Evolutionary conservation across 2,797 vertebrate genomes (phyloP), one percentile per base, ranked within the genome.

Genomic region (Thalassophryne amazonica): DNA sequence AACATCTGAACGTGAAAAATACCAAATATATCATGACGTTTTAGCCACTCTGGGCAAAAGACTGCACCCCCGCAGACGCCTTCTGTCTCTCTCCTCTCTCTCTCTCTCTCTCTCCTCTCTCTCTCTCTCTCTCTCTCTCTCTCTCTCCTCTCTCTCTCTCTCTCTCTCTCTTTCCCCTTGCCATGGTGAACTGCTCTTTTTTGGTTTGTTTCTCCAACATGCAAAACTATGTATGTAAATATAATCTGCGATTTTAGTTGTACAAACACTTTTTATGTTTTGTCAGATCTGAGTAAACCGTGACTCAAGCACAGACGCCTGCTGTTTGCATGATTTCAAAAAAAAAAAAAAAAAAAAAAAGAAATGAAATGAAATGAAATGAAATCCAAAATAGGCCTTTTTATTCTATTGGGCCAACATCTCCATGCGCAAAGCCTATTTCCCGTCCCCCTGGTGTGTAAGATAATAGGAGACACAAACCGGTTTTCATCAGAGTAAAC

Each of bases 211-310:
- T 83, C 72, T 76, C 68, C 70, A 85, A 84, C 79, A 86, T 87
- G 87, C 87, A 86, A 87, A 88, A 68, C 61, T 86, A 85, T 97
- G 92, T 98, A 90, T 97, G 93, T 99, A 96, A 94, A 98, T 95
- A 98, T 94, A 92, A 92, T 93, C 93, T 93, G 92, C 90, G 90
- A 95, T 93, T 94, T 94, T 92, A 95, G 94, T 92, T 99, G 95
- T 98, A 97, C 71, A 89, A 93, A 95, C 92, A 95, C 93, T 96
- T 99, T 98, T 94, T 98, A 98, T 98, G 95, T 86, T 90, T 98
- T 95, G 93, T 93, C 94, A 97, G 94, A 97, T 91, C n/a, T 94
- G 94, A 97, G 95, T 97, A 98, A 97, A 98, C 90, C 88, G 93
- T 91, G 86, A 85, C 88, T 90, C 85, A 73, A 85, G 76, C 88